Conservation (phyloP, 2,888 invertebrate genomes). For the Tenthredo livida region DNA sequence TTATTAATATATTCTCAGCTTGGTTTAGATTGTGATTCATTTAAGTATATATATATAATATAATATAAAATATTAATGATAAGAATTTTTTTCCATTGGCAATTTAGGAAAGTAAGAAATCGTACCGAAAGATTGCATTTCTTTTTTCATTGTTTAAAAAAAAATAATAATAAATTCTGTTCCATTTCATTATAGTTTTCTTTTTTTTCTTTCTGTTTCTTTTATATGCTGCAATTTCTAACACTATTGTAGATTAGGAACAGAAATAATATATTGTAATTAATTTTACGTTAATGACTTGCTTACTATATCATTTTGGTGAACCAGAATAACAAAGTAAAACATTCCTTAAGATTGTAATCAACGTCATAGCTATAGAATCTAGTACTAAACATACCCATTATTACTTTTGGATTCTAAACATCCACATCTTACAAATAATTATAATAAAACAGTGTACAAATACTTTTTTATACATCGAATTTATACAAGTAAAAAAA, state of each 20-base stretch:
- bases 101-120: neutral
- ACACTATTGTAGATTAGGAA: neutral
- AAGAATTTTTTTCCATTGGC: neutral
- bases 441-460: conserved; percentile 27
- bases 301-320: neutral
- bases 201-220: neutral
- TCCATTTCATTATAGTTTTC: neutral
- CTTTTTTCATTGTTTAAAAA: neutral
- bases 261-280: neutral
- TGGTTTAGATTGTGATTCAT: neutral
- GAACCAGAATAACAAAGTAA: neutral
- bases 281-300: neutral
- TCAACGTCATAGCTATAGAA: neutral
- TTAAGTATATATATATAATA: neutral
- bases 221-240: neutral
- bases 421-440: neutral
- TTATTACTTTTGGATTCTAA: neutral
- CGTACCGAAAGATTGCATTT: conserved; percentile 33
- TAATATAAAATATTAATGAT: neutral
- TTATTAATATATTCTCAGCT: conserved; percentile 26
- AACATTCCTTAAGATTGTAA: conserved; percentile 22
- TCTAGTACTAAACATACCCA: neutral
- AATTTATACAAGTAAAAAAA: conserved; percentile 20
- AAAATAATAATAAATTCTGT: neutral
- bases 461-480: conserved; percentile 16